A percentile compares a stretch with the other conserved stretches of the same genome.
Evolutionary conservation across 2,797 vertebrate genomes (phyloP).

Genomic region (Sebastes oblongus): DNA sequence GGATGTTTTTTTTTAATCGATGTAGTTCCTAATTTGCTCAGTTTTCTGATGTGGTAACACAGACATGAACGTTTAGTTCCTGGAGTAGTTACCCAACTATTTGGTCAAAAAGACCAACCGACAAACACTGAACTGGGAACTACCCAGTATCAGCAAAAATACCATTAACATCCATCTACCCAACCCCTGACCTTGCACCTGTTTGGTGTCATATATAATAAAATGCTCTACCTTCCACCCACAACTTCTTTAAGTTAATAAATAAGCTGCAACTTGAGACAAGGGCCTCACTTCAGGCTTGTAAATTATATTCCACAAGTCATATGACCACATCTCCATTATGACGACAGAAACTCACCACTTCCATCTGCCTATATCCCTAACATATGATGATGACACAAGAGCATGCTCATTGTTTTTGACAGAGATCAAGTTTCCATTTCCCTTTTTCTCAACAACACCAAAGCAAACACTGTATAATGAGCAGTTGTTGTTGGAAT

Average conservation of each 20-base stretch:
- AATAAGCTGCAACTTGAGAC: not conserved
- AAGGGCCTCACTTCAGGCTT: not conserved
- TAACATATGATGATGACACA: not conserved
- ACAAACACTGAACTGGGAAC: not conserved
- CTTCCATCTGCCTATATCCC: not conserved
- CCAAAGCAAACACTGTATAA: not conserved
- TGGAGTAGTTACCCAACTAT: not conserved
- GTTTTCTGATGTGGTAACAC: not conserved
- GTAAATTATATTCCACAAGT: not conserved
- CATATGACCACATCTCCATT: not conserved
- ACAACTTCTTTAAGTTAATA: not conserved
- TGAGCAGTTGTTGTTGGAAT: not conserved
- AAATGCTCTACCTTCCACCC: not conserved
- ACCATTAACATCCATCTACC: too few relatives aligned
- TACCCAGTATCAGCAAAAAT: not conserved
- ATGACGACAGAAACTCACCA: not conserved
- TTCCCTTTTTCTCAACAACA: not conserved
- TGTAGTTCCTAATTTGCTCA: not conserved
- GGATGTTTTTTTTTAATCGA: fast-evolving
- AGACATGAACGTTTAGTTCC: not conserved
- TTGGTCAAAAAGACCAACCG: not conserved
- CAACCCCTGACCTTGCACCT: not conserved
- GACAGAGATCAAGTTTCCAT: not conserved
- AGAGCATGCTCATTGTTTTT: not conserved
- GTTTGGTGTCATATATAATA: not conserved